Evolutionary conservation across 2,888 invertebrate species (phyloP), one percentile per base, ranked within the genome.

Genomic region (Thecocarcelia acutangulata): DNA sequence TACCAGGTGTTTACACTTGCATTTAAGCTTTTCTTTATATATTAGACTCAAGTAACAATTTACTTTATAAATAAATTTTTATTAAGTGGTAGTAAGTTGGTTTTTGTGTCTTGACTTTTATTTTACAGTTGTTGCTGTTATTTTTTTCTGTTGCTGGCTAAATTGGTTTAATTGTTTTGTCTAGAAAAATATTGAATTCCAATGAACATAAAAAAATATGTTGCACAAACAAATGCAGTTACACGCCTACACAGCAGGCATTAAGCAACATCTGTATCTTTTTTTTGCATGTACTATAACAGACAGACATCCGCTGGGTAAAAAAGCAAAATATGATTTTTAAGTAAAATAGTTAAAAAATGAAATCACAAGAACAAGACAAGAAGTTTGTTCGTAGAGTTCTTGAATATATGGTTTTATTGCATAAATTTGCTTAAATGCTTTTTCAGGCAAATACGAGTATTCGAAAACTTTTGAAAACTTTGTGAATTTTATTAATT

Each of bases 171-270:
- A 37, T 61, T 72, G 44, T 61, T 33, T 33, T 68, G 63, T 63
- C 40, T 61, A 52, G 28, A 54, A 73, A 68, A 73, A 54, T 74
- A 74, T 80, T 68, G 15, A 56, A 63, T 74, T 74, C 46, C 63
- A 59, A 37, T 61, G 28, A 69, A 61, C n/a, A 69, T 40, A 46
- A 63, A 61, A 58, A 69, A 33, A 33, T 33, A n/a, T 66, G 58
- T 78, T 66, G 66, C 64, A 64, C 46, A 59, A 40, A 52, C 59
- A 75, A 76, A 52, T 76, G 44, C 68, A 68, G 12, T 15, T 17
- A 28, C 24, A 15, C 42, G 66, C 50, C 58, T 58, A 74, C 66
- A 74, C 58, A 33, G 15, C 6, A 17, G 2, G 21, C 12, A n/a
- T 33, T 15, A 9, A 21, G 11, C 37, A 48, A 56, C 56, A 74